Evolutionary conservation across 2,113 vertebrate species (phyloP), one percentile per base, ranked within the genome.

Genomic region (Falco punctatus): DNA sequence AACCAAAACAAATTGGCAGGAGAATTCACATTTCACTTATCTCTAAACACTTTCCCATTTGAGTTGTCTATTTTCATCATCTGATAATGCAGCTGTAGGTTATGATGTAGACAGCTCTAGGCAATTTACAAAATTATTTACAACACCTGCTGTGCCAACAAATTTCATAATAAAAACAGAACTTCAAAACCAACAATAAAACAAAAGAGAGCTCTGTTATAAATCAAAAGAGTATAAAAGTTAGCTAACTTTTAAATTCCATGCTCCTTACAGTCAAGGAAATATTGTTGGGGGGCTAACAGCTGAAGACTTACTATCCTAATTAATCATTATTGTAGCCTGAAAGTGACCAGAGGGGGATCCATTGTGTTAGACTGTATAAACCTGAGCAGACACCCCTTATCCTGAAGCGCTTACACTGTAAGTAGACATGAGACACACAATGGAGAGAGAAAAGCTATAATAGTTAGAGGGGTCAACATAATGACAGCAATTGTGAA

Each of bases 1-100:
- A 77, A 91, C 64, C 17, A 93, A 91, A 93, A 86, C 75, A 46
- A 84, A 89, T 92, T 95, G 87, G 92, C 90, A 96, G 46, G 75
- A 96, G 73, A 95, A 90, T 87, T 94, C 81, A 90, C 30, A 81
- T 96, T 95, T 95, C 71, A 88, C 78, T 96, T 97, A 70, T 94
- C 66, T 84, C 85, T 83, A 94, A 91, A 65, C 33, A 86, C 65
- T 81, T 79, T 88, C 64, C 83, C 42, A 88, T 94, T 91, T 94
- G 77, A 89, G 35, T 86, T 87, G 62, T 80, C 75, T 92, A 65
- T 93, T 96, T 95, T 89, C 80, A 89, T 93, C 57, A 94, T 84
- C 69, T 40, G 24, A 93, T 80, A 94, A 82, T 78, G 64, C 38
- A 92, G 62, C 51, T 78, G 88, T 24, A 78, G 71, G 82, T 94